These are phyloP conservation scores for Aleiodes testaceus DNA, from an alignment of 2,888 invertebrate genomes.

Conservation along the genomic window DNA sequence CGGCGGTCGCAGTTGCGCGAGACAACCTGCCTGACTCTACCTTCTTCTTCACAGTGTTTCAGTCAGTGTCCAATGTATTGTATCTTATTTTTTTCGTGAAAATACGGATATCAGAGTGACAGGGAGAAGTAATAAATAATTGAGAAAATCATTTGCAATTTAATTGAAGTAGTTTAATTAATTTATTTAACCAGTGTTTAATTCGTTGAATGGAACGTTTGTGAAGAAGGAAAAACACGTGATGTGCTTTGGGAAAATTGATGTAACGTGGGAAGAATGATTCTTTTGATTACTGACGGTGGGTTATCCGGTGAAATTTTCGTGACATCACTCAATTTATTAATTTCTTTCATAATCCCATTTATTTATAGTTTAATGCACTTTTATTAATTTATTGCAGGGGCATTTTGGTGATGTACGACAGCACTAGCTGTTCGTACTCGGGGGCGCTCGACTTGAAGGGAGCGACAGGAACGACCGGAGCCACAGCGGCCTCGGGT, in stretches of 20 bases:
- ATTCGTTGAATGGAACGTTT: background rate
- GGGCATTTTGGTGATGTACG: slow-evolving; percentile 83
- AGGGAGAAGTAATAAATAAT: no score
- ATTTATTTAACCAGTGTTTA: background rate
- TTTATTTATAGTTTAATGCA: slow-evolving; percentile 5
- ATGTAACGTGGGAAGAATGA: slow-evolving; percentile 4
- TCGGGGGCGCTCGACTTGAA: slow-evolving; percentile 88
- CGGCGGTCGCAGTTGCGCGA: slow-evolving; percentile 71
- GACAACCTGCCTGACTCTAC: slow-evolving; percentile 69
- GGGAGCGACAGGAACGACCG: slow-evolving; percentile 75
- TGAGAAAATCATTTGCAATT: no score
- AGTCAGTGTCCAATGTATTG: slow-evolving; percentile 23
- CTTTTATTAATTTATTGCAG: slow-evolving; percentile 53
- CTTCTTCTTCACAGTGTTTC: slow-evolving; percentile 57
- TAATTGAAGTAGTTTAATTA: no score
- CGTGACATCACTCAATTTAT: background rate
- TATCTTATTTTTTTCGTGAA: background rate
- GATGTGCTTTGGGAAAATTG: slow-evolving; percentile 4
- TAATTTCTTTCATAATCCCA: background rate
- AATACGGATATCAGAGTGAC: background rate
- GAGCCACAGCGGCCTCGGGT: slow-evolving; percentile 49
- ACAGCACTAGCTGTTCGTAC: slow-evolving; percentile 91
- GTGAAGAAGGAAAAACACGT: background rate
- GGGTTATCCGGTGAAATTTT: background rate
- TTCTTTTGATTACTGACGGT: slow-evolving; percentile 20